Evolutionary conservation across 2,888 invertebrate species (phyloP).

Genomic region (Octodonta nipae): DNA sequence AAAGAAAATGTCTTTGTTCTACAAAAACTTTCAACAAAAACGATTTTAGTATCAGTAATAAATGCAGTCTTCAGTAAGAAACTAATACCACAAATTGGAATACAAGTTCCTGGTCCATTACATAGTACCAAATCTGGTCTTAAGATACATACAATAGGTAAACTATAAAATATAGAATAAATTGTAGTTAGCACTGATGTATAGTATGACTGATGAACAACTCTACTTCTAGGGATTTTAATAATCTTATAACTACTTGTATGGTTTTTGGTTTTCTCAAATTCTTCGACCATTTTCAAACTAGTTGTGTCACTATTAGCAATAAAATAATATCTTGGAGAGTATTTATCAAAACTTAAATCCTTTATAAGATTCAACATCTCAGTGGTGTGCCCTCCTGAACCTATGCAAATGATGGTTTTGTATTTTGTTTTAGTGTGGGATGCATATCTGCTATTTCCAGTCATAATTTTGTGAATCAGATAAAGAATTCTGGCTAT

Average conservation of each 20-base stretch:
- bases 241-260: conserved; percentile 33
- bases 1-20: conserved; percentile 80
- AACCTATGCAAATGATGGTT: conserved; percentile 56
- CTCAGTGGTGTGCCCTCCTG: conserved; percentile 93
- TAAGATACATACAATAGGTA: conserved; percentile 54
- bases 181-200: conserved; percentile 69
- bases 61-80: conserved; percentile 59
- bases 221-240: conserved; percentile 68
- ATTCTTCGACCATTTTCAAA: conserved; percentile 47
- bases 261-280: conserved; percentile 31
- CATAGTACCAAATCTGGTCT: conserved; percentile 73
- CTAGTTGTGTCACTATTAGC: conserved; percentile 70
- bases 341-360: conserved; percentile 50
- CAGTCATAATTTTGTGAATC: conserved; percentile 32
- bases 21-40: conserved; percentile 92
- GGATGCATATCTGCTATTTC: conserved; percentile 22
- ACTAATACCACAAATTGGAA: conserved; percentile 74
- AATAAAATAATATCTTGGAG: conserved; percentile 63
- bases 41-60: conserved; percentile 54
- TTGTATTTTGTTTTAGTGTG: conserved; percentile 23
- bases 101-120: conserved; percentile 94
- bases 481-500: conserved; percentile 28
- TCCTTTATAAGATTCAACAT: conserved; percentile 60
- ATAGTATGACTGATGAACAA: conserved; percentile 74
- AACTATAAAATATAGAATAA: conserved; percentile 51